These are phyloP conservation scores for Popillia japonica DNA, from an alignment of 1,140 invertebrate species.

Conservation along the genomic window DNA sequence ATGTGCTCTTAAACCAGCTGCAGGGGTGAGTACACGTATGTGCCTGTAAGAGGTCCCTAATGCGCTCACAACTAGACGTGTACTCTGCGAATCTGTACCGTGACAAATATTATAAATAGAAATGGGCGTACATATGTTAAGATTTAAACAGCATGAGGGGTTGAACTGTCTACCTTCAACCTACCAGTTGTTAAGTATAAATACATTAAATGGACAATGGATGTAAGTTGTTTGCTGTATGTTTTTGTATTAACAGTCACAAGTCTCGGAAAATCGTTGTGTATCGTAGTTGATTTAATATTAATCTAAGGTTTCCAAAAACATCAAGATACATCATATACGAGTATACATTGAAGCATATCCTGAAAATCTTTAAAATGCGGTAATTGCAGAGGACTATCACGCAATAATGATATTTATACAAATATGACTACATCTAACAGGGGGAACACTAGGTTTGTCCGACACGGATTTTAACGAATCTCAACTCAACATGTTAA, in stretches of 20 bases:
- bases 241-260: not conserved
- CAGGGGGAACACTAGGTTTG: too few species aligned
- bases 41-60: constrained; percentile 16
- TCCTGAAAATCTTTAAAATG: too few species aligned
- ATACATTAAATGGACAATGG: constrained; percentile 7
- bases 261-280: too few species aligned
- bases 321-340: too few species aligned
- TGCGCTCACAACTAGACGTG: constrained; percentile 20
- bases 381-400: too few species aligned
- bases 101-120: constrained; percentile 45
- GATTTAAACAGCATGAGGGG: constrained; percentile 15
- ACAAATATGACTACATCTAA: too few species aligned
- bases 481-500: too few species aligned
- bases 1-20: constrained; percentile 43
- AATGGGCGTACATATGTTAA: constrained; percentile 44
- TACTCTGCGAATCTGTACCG: constrained; percentile 39
- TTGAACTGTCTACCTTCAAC: not conserved
- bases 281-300: too few species aligned
- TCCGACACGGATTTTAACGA: too few species aligned
- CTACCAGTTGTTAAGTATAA: constrained; percentile 25
- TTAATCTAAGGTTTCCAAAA: too few species aligned
- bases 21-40: constrained; percentile 13
- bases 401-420: too few species aligned
- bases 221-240: not conserved
- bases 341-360: too few species aligned